Conservation (phyloP, 1,140 invertebrate genomes). For the Bombus confusus region DNA sequence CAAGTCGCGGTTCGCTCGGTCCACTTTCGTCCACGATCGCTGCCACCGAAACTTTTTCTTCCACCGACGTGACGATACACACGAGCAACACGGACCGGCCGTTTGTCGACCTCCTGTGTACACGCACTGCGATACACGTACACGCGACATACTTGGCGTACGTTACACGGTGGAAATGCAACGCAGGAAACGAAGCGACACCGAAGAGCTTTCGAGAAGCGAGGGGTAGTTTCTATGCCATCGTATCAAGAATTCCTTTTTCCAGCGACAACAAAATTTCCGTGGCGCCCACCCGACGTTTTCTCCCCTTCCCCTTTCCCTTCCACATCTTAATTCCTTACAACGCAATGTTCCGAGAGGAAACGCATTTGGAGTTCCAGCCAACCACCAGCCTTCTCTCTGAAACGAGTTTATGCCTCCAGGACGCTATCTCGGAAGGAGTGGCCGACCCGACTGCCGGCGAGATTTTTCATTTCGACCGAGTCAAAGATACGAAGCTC, state of each 20-base stretch:
- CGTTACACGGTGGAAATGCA: conserved; percentile 12
- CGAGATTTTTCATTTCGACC: conserved; percentile 20
- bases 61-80: not conserved
- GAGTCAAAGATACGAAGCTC: not conserved
- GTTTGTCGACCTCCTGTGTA: not conserved
- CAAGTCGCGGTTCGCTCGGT: conserved; percentile 57
- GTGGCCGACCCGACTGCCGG: not conserved
- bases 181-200: conserved; percentile 52
- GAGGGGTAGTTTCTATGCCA: conserved; percentile 24
- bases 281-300: not conserved
- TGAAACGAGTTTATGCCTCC: conserved; percentile 31
- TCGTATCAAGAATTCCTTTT: conserved; percentile 65
- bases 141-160: not conserved
- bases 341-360: conserved; percentile 24
- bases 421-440: not conserved
- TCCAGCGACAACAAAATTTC: conserved; percentile 41
- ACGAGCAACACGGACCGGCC: not conserved
- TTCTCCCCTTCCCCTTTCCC: not conserved
- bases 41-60: conserved; percentile 57
- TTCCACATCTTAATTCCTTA: conserved; percentile 55
- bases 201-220: conserved; percentile 41
- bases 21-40: conserved; percentile 46
- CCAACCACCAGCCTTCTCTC: not conserved
- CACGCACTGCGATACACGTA: not conserved
- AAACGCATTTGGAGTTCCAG: conserved; percentile 2